Conservation (phyloP, 2,888 invertebrate species). For the Sylvicola cinctus region DNA sequence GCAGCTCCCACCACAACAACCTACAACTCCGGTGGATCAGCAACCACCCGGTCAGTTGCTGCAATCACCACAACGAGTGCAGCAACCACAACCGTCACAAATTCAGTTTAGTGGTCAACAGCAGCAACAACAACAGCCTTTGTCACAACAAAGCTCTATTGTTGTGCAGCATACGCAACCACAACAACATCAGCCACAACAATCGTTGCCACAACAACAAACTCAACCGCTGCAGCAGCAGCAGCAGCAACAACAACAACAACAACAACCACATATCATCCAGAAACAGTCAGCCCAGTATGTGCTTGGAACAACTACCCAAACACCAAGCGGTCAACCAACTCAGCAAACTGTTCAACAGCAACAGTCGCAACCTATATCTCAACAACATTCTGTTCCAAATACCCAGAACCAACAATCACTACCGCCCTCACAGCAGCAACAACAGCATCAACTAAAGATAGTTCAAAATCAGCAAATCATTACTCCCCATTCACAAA, state of each 20-base stretch:
- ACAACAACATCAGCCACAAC: constrained; percentile 9
- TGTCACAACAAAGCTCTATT: constrained; percentile 7
- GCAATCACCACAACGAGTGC: constrained; percentile 10
- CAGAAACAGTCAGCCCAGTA: too few species aligned
- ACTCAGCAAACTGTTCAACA: not conserved
- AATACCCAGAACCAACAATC: not conserved
- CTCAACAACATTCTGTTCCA: too few species aligned
- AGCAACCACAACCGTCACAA: constrained; percentile 10
- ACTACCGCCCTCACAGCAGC: constrained; percentile 5
- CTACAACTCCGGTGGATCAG: constrained; percentile 14
- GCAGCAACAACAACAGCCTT: constrained; percentile 16
- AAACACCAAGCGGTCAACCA: not conserved
- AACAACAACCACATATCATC: not conserved
- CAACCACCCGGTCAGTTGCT: constrained; percentile 2
- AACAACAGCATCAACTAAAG: constrained; percentile 9
- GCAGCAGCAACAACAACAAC: not conserved
- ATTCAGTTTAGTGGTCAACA: constrained; percentile 5
- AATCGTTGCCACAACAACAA: not conserved
- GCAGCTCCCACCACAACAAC: constrained; percentile 20
- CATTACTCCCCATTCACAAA: constrained; percentile 1
- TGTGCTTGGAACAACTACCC: too few species aligned
- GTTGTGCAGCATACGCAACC: constrained; percentile 13
- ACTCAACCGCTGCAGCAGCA: not conserved
- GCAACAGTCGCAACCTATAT: too few species aligned
- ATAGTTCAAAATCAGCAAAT: constrained; percentile 2